Evolutionary conservation across 92 coral and sea anemone species (phyloP), one percentile per base, ranked within the genome.

Genomic region (Palythoa grandiflora): DNA sequence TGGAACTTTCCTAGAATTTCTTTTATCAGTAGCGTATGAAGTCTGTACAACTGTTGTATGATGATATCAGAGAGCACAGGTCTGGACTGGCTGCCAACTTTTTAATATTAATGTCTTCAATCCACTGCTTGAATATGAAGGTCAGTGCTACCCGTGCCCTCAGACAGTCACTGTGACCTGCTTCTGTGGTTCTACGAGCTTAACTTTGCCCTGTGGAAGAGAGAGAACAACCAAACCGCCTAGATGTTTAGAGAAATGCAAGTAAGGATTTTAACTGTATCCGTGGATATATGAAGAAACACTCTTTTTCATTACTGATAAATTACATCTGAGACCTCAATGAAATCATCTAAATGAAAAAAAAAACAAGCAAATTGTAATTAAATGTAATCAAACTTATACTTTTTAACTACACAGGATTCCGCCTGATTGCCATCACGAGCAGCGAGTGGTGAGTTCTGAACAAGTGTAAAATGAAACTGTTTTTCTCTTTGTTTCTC

Each of bases 191-290:
- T 73, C 92, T 6, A 97, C 99, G 51, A 94, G 79, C 39, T 78
- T 97, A 11, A 92, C 97, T 7, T 78, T 97, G 48, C 99, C 98
- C 28, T 97, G 99, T 84, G 99, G 99, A 0, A 66, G 97, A 65
- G 99, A 97, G 85, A 96, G 90, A 87, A 91, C 92, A 52, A 95
- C 99, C 16, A 97, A 94, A 70, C 99, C 99, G 63, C 99, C 99
- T 9, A 95, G 92, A 79, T 96, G 99, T 83, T 38, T 88, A 75
- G 95, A 96, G 88, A 85, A 86, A 9, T 96, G 99, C 98, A 96
- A 87, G 99, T 95, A 84, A 63, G 93, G 71, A 13, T 53, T 10
- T 51, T 44, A 44, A 3, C 2, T 44, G 48, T 2, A 2, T 44
- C 48, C 1, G 6, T 44, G 1, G 48, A 0, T 44, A 44, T 44